Base-by-base conservation (phyloP, 2,888 invertebrate species). In the Neuroscelio doddi region DNA sequence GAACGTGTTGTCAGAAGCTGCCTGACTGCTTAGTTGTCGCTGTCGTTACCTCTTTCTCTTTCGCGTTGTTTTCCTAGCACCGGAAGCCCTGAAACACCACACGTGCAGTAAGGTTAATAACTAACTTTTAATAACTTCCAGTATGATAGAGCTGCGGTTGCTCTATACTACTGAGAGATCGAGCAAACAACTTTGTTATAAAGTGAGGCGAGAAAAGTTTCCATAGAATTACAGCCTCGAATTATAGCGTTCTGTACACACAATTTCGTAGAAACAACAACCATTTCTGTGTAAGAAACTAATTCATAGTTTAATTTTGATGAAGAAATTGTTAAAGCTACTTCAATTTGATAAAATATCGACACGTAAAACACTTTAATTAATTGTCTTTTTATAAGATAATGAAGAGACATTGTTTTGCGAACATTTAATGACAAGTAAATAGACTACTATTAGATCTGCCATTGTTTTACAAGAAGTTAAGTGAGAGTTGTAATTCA, bases 401-500 rank as follows among this genome's bases (percentile, higher is more conserved):
- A n/a, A n/a, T n/a, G n/a, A n/a, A n/a, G n/a, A n/a, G n/a, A n/a
- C n/a, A n/a, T n/a, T n/a, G n/a, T n/a, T n/a, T n/a, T n/a, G n/a
- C n/a, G n/a, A n/a, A n/a, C n/a, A n/a, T n/a, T n/a, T n/a, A 56
- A 56, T 46, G 30, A 38, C 41, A 47, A 24, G 47, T 39, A 57
- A 64, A 53, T 57, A 57, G 52, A 49, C 53, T 39, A 50, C 47
- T 52, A 57, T 63, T 41, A 57, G 51, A 49, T 44, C 32, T 34
- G 46, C 64, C 49, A 58, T 58, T 64, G 64, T 64, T 57, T 51
- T 51, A 46, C 42, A 47, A 51, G 45, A 41, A 56, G 46, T 47
- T 56, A 63, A 63, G 56, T 51, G 51, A 63, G 51, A 55, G 56
- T 45, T 30, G 42, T 63, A 63, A 56, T 56, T 56, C 63, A 30